Base-by-base conservation (phyloP, 2,797 vertebrate genomes). In the Xyrichtys novacula region DNA sequence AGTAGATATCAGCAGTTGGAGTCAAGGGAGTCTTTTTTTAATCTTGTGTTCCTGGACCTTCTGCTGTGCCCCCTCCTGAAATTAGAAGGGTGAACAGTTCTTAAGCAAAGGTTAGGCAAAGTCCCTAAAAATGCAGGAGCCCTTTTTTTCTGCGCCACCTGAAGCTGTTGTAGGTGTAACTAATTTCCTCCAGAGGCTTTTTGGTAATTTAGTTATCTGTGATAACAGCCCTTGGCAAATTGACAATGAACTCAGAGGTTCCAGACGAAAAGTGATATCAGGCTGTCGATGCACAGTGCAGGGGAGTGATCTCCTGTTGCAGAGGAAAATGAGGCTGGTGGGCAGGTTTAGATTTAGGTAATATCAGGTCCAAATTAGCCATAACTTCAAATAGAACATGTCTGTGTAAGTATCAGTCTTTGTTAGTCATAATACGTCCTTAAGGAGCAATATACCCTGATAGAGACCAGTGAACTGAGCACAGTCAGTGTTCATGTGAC, bases 331-430 rank as follows among this genome's bases (percentile, higher is more conserved):
- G 7, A 34, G 25, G 38, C 22, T 4, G 32, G 1, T 59, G 2
- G 15, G 22, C n/a, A 38, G 6, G 3, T 54, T 8, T 6, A 32
- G 20, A 42, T 40, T 29, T 16, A 46, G n/a, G 15, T 23, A 11
- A 32, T 65, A 38, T 48, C 62, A 60, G 26, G 7, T 26, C 43
- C 20, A 32, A 34, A 17, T 5, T 72, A 26, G 10, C 26, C 25
- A 20, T 6, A n/a, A 50, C 15, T 48, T 10, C 54, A 67, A 26
- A 57, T 6, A 48, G 5, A 47, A 16, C 1, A 19, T 2, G 28
- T 20, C 34, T 38, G 11, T 19, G 50, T 55, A 40, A 53, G n/a
- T 43, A 28, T 50, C 31, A 52, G 2, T 16, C 23, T 59, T 17
- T 20, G 12, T 36, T 16, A 58, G 22, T 34, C 22, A 25, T 25